Percentiles rank a stretch among this genome's conserved stretches.
Evolutionary conservation across 2,888 invertebrate species (phyloP).

Genomic region (Drosophila austrosaltans): DNA sequence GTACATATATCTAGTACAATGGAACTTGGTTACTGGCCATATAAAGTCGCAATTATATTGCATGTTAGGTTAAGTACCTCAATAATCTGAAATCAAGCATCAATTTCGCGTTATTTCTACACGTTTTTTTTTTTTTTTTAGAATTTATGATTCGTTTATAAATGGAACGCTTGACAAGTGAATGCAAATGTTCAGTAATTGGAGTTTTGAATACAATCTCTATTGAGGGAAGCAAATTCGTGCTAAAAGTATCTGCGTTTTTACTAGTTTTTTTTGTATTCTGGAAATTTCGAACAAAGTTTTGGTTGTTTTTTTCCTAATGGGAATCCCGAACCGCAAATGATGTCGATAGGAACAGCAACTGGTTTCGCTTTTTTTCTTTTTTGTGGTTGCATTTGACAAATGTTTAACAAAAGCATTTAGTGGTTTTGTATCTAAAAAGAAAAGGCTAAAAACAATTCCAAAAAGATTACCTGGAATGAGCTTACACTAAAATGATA

Average conservation of each 20-base stretch:
- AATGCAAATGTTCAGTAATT: background rate
- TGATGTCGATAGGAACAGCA: background rate
- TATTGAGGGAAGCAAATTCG: background rate
- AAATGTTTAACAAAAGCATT: background rate
- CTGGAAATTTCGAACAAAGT: background rate
- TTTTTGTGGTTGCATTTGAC: background rate
- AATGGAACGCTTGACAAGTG: background rate
- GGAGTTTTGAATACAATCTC: background rate
- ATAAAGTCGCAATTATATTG: constrained; percentile 14
- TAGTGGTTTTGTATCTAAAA: background rate
- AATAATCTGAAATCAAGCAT: background rate
- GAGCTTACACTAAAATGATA: background rate
- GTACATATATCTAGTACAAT: background rate
- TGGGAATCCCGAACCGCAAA: background rate
- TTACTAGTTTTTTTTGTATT: background rate
- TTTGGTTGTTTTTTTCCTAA: background rate
- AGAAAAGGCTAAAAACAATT: background rate
- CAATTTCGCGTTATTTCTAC: too few species aligned
- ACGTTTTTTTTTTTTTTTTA: too few species aligned
- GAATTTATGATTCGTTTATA: constrained; percentile 22
- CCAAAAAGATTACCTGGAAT: background rate
- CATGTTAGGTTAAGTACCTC: constrained; percentile 4
- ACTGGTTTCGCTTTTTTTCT: background rate
- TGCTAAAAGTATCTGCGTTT: too few species aligned
- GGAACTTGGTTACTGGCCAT: background rate